Evolutionary conservation across 2,113 vertebrate genomes (phyloP).

Genomic region (Microtus ochrogaster): DNA sequence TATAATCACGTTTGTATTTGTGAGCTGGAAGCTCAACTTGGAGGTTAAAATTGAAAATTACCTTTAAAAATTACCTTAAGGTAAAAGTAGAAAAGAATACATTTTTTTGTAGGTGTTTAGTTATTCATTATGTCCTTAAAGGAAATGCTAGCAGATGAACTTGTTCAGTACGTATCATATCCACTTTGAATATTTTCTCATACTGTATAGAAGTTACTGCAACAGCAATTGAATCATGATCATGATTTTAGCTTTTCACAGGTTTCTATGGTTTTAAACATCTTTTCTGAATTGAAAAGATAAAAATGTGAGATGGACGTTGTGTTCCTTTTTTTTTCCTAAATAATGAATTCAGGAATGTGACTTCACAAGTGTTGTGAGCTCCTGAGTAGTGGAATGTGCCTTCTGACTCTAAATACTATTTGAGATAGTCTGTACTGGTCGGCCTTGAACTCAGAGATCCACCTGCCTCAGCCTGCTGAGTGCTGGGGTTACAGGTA

Average conservation of each 20-base stretch:
- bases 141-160: background rate
- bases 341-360: conserved; percentile 33
- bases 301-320: background rate
- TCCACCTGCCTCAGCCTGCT: background rate
- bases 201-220: conserved; percentile 24
- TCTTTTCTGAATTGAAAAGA: conserved; percentile 45
- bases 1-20: background rate
- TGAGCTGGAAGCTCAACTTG: conserved; percentile 31
- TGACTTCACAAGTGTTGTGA: conserved; percentile 8
- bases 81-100: conserved; percentile 48
- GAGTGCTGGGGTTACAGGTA: background rate
- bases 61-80: conserved; percentile 46
- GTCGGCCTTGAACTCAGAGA: background rate
- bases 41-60: conserved; percentile 27
- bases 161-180: background rate
- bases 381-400: conserved; percentile 26
- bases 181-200: background rate
- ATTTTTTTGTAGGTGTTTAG: conserved; percentile 15
- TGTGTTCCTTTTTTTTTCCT: background rate
- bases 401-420: conserved; percentile 17
- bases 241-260: conserved; percentile 31
- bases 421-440: background rate
- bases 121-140: conserved; percentile 8
- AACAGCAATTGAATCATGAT: conserved; percentile 33
- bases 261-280: conserved; percentile 35